Evolutionary conservation across 2,888 invertebrate genomes (phyloP), one percentile per base, ranked within the genome.

Genomic region (Nemoura dubitans): DNA sequence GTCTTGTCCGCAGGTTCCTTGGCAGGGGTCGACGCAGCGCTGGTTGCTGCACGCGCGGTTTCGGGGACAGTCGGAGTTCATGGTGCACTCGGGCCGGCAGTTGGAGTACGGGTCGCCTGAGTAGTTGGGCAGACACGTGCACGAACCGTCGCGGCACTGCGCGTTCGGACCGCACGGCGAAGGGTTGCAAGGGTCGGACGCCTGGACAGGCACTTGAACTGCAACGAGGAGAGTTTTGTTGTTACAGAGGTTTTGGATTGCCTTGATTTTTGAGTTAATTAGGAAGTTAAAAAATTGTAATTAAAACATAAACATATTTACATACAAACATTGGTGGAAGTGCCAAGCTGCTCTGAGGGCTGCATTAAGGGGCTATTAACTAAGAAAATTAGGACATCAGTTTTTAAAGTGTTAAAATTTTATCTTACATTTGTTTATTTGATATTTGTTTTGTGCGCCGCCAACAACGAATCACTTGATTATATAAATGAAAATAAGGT

Each of bases 51-150:
- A 96, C 29, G 96, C 95, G 90, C 94, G 94, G 90, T 95, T 93
- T 83, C 93, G 93, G 2, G 94, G 91, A 90, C 96, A 96, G 90
- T 96, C 96, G 14, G 95, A 94, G 90, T 94, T 96, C 88, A 95
- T 93, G 27, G 95, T 93, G 91, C 96, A 96, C 92, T 97, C 96
- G 0, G 97, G 96, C 88, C 94, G 93, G 90, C 97, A 97, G 87
- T 94, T 93, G 21, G 95, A 95, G 43, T 90, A 89, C 82, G 97
- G 96, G 25, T 93, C 92, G 76, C 97, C 97, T 87, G 95, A 93
- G 90, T 94, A 96, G 88, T 94, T 94, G 77, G 94, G 93, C 88
- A 95, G 92, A 90, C 97, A 97, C n/a, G 94, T 90, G 91, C 95
- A 93, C 89, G 92, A 91, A 89, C 92, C 91, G 43, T 93, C 93